These are phyloP conservation scores for Sterrhoptilus dennistouni DNA, from an alignment of 2,113 vertebrate species.

Conservation along the genomic window DNA sequence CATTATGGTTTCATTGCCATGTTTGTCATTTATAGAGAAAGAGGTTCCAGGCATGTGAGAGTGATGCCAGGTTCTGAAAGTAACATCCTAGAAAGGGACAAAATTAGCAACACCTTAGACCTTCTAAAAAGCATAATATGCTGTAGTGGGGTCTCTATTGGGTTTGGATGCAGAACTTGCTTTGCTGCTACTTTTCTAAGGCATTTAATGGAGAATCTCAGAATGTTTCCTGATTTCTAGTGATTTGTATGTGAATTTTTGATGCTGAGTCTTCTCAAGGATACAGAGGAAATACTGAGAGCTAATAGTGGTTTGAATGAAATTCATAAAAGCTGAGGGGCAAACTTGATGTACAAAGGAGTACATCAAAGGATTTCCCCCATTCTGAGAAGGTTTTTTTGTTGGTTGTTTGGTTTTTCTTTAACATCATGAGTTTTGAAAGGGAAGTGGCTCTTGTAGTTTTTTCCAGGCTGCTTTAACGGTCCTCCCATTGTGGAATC, in stretches of 20 bases:
- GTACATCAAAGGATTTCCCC: constrained; percentile 5
- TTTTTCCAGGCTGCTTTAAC: background rate
- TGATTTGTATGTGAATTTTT: background rate
- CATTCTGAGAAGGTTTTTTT: background rate
- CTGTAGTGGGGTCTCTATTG: background rate
- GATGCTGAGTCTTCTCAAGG: background rate
- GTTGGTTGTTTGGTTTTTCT: background rate
- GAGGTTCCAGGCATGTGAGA: background rate
- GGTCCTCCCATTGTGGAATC: background rate
- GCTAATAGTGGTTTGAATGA: background rate
- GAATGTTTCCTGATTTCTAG: background rate
- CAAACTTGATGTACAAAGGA: background rate
- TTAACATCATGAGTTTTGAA: background rate
- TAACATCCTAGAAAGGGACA: background rate
- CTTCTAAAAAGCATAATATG: rapidly evolving
- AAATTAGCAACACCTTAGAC: rapidly evolving
- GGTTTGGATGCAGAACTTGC: background rate
- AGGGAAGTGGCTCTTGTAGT: background rate
- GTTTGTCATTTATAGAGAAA: background rate
- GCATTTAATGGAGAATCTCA: background rate
- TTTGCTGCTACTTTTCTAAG: background rate
- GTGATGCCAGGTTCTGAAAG: background rate
- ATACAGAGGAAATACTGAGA: background rate
- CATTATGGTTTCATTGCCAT: background rate
- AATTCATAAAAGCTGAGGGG: constrained; percentile 24